A percentile compares a stretch with the other conserved stretches of the same genome.
phyloP scores from a whole-genome alignment of 1,140 invertebrate genomes.

The Drosophila repletoides region DNA sequence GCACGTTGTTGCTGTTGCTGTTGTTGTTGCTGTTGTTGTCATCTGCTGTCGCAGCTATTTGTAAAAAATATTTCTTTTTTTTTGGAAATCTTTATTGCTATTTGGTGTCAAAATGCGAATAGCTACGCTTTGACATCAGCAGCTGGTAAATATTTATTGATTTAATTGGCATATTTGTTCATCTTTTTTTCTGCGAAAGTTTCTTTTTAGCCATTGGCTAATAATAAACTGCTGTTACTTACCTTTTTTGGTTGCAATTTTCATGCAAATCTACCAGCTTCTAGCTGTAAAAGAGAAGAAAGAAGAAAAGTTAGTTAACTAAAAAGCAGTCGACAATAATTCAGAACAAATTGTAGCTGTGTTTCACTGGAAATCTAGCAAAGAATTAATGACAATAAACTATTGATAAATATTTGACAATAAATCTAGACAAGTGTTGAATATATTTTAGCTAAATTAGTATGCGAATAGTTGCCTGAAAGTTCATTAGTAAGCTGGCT shows the following conservation, averaged over 20 bases:
- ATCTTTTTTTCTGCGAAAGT: neutral
- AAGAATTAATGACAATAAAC: conserved; percentile 18
- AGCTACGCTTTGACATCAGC: conserved; percentile 39
- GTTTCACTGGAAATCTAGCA: conserved; percentile 32
- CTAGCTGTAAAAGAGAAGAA: conserved; percentile 64
- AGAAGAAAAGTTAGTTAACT: conserved; percentile 31
- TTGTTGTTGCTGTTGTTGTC: conserved; percentile 22
- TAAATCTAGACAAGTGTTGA: conserved; percentile 14
- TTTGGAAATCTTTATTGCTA: conserved; percentile 61
- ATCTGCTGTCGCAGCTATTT: conserved; percentile 41
- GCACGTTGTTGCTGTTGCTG: conserved; percentile 24
- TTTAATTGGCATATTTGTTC: conserved; percentile 67
- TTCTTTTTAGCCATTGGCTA: neutral
- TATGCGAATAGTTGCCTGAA: conserved; percentile 6
- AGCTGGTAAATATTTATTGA: conserved; percentile 71
- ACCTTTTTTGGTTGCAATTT: conserved; percentile 71
- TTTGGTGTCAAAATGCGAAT: conserved; percentile 65
- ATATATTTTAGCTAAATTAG: conserved; percentile 12
- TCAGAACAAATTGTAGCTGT: conserved; percentile 36
- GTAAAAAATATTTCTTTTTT: conserved; percentile 56
- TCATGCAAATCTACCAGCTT: conserved; percentile 50
- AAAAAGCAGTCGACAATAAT: conserved; percentile 33
- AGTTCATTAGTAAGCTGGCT: conserved; percentile 3
- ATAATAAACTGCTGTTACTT: conserved; percentile 16
- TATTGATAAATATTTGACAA: conserved; percentile 26